Conservation (phyloP, 2,797 vertebrate species). For the Eulemur mongoz region DNA sequence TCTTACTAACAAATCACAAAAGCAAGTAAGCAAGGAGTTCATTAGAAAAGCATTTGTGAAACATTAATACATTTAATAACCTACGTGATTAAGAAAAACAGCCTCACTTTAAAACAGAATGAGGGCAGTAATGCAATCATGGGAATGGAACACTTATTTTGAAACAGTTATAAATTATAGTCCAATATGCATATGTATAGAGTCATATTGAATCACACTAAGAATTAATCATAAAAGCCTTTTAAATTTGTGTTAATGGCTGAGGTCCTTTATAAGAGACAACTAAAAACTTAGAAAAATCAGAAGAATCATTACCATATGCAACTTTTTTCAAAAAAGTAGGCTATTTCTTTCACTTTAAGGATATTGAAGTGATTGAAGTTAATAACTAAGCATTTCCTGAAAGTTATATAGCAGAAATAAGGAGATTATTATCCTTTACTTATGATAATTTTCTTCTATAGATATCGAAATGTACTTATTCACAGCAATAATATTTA, state of each 20-base stretch:
- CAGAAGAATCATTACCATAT: constrained; percentile 9
- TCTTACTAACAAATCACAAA: constrained; percentile 44
- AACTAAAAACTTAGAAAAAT: constrained; percentile 40
- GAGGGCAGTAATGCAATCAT: neutral
- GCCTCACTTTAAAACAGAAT: constrained; percentile 26
- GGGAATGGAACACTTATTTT: constrained; percentile 36
- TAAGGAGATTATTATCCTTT: constrained; percentile 15
- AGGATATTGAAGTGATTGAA: constrained; percentile 37
- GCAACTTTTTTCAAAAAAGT: constrained; percentile 45
- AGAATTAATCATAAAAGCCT: constrained; percentile 56
- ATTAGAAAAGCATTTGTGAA: constrained; percentile 59
- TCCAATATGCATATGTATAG: neutral
- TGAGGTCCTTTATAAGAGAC: constrained; percentile 55
- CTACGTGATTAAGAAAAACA: constrained; percentile 64
- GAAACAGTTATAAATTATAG: constrained; percentile 54
- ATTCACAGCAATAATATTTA: constrained; percentile 37
- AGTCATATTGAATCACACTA: constrained; percentile 31
- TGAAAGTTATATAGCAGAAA: constrained; percentile 27
- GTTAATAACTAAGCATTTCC: constrained; percentile 35
- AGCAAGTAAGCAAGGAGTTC: constrained; percentile 49
- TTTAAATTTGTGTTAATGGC: constrained; percentile 58
- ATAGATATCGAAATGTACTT: neutral
- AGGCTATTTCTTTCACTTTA: constrained; percentile 9
- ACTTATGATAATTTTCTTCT: constrained; percentile 2
- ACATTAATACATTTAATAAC: constrained; percentile 63